A percentile compares a stretch with the other conserved stretches of the same genome.
Conservation (phyloP, 2,113 vertebrate species). For the Dasypus novemcinctus region DNA sequence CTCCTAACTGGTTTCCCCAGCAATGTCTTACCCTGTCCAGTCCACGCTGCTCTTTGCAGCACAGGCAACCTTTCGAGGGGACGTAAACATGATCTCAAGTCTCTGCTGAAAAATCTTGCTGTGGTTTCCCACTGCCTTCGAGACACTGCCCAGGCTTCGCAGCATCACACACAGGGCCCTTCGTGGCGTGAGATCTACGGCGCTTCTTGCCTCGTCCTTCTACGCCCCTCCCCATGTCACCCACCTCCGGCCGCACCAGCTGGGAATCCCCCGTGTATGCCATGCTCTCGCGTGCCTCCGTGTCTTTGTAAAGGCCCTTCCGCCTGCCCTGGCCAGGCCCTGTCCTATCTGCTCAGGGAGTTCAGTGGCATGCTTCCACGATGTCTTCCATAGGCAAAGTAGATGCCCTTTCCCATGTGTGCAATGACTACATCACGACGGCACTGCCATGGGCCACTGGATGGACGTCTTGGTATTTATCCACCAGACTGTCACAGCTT, state of each 20-base stretch:
- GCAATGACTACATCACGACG: neutral
- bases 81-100: too few relatives aligned
- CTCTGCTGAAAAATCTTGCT: neutral
- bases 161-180: fast-evolving
- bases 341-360: neutral
- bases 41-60: neutral
- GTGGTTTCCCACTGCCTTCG: neutral
- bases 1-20: neutral
- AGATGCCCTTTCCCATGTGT: too few relatives aligned
- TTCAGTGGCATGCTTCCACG: neutral
- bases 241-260: too few relatives aligned
- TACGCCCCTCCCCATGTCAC: fast-evolving
- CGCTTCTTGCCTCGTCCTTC: neutral
- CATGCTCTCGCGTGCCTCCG: neutral
- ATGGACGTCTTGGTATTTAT: neutral
- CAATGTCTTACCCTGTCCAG: neutral
- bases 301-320: neutral
- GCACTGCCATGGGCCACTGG: fast-evolving
- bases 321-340: neutral
- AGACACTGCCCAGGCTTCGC: neutral
- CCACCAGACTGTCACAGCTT: neutral
- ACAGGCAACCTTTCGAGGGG: neutral
- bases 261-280: too few relatives aligned
- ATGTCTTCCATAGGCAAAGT: neutral
- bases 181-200: fast-evolving